Base-by-base conservation (phyloP, 2,888 invertebrate genomes). In the Dryococelus australis region DNA sequence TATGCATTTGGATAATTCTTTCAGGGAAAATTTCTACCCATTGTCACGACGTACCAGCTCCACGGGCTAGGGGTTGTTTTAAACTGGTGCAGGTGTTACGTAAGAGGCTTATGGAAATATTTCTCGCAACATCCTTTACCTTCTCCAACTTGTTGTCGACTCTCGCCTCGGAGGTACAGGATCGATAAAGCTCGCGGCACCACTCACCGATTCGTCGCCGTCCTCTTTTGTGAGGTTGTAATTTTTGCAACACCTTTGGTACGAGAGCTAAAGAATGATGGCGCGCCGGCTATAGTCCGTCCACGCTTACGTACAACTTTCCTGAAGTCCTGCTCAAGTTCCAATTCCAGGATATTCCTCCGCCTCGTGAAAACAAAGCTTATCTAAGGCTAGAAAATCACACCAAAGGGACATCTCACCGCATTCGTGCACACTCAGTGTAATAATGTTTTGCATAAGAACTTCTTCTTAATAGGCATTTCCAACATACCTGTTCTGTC, bases 41-140 rank as follows among this genome's bases (percentile, higher is more conserved):
- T 24, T 16, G n/a, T 65, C 65, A 24, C 65, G 65, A 24, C 20
- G 16, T 0, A 65, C 65, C 16, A 65, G n/a, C 24, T 20, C 65
- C n/a, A 51, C 51, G 51, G 35, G 35, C 35, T 47, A 47, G 12
- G 47, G 47, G 47, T 16, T 65, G 20, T 10, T 65, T 65, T 2
- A 12, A 10, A 65, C n/a, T 65, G 65, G 12, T 16, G 65, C 65
- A n/a, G n/a, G 65, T 65, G 6, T 16, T 20, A 3, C 65, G 65
- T 65, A 65, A 65, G 65, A 65, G 16, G 65, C 65, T 65, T 65
- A 65, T n/a, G 65, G 65, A n/a, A 65, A 65, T 65, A 65, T 24
- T 65, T 65, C 65, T 65, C 65, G 10, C 16, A 20, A 10, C 65
- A 65, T 24, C 20, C 65, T 35, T 65, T 65, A 0, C 65, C 65